Evolutionary conservation across 1,140 invertebrate species (phyloP).

Genomic region (Sinella curviseta): DNA sequence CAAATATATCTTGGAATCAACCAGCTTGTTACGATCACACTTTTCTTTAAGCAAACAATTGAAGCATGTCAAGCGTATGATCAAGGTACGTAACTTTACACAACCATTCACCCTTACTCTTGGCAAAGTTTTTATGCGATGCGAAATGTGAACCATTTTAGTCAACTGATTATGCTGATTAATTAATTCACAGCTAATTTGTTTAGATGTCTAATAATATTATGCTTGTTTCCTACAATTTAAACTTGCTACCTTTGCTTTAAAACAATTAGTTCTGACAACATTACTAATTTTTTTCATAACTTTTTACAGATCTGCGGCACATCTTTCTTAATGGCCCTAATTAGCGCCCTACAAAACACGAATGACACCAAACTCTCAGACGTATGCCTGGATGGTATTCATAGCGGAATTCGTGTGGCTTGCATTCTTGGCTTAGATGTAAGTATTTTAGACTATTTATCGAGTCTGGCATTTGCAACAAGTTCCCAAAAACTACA

Average conservation of each 20-base stretch:
- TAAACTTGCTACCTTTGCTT: too few species aligned
- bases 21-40: background rate
- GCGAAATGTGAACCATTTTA: too few species aligned
- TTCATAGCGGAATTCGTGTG: constrained; percentile 11
- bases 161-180: too few species aligned
- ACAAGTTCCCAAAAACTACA: background rate
- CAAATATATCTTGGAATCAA: background rate
- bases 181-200: too few species aligned
- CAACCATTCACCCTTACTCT: background rate
- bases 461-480: too few species aligned
- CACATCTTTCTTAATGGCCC: background rate
- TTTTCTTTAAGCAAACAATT: constrained; percentile 20
- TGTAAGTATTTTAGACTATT: background rate
- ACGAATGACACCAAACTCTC: constrained; percentile 3
- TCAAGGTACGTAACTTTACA: constrained; percentile 11
- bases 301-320: background rate
- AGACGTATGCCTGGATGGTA: constrained; percentile 18
- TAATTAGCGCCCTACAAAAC: constrained; percentile 5
- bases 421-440: background rate
- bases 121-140: background rate
- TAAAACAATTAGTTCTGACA: too few species aligned
- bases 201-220: too few species aligned
- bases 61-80: constrained; percentile 10
- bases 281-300: too few species aligned
- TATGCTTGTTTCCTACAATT: too few species aligned